Base-by-base conservation (phyloP, 2,113 vertebrate species). In the Urocynchramus pylzowi region DNA sequence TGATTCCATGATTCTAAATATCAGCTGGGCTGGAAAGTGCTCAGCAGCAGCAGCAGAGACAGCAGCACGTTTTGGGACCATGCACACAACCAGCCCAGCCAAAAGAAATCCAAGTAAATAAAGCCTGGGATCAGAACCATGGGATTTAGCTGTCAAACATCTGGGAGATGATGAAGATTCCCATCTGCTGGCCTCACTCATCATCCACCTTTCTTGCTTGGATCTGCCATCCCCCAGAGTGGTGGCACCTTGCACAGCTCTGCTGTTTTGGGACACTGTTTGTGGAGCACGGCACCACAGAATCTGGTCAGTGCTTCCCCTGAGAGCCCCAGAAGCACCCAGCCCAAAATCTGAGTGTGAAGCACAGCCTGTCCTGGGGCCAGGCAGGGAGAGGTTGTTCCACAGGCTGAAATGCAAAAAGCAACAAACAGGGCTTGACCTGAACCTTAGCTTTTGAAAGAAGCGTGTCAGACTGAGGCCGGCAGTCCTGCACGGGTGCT, bases 281-380 rank as follows among this genome's bases (percentile, higher is more conserved):
- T 27, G 44, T 33, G 69, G 16, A 59, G 53, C 0, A 1, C 1
- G 24, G 50, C 39, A 44, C 16, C 63, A 13, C 61, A 19, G 13
- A 1, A 37, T 30, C 9, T 9, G 12, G 21, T 2, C 27, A 12
- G 14, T 0, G 41, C 42, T 31, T 44, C 6, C 27, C 23, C 21
- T 4, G 28, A 54, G 60, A 42, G 13, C 21, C 27, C 33, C 69
- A 9, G 24, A 57, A 44, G 23, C 56, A 18, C 10, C 41, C 33
- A 31, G 11, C 0, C 27, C 19, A 33, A 35, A 37, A 12, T 0
- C 11, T 3, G 0, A 4, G 7, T 10, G 11, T 0, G 7, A 23
- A 33, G 45, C 61, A 21, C 30, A 47, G n/a, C 73, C 23, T 10
- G 27, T 39, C 12, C 56, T 7, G 47, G 1, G 22, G n/a, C 19